Base-by-base conservation (phyloP, 1,140 invertebrate genomes). In the Sminthurides bifidus region DNA sequence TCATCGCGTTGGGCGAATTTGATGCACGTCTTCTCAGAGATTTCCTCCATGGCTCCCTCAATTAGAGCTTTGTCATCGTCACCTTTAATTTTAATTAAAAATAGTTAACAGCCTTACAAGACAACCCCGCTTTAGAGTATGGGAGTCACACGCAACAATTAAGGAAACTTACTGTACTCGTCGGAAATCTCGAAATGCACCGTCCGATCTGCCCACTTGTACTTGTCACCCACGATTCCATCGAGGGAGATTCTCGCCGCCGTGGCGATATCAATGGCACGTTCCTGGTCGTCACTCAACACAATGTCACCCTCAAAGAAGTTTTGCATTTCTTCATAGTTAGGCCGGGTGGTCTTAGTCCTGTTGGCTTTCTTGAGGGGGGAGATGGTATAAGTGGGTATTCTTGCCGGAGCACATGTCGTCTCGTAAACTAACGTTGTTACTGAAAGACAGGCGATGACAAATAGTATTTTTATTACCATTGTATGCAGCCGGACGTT, bases 11-110 rank as follows among this genome's bases (percentile, higher is more conserved):
- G 73, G 6, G 73, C 72, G 55, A 82, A 82, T 52, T 68, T 69
- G n/a, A 82, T 65, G 62, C 80, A 82, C 0, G 79, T 81, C 51
- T 71, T 74, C 8, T 72, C 59, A 17, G 79, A 74, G 40, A 76
- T 77, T 37, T 79, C 76, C 2, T 75, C 58, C 29, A 80, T 70
- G 0, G 75, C 76, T 0, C 58, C 65, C 24, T 69, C 60, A 50
- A 77, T 77, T 8, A 68, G 49, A 10, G 67, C 52, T 2, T 74
- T 70, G 54, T 79, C 69, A 2, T 74, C 72, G 10, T 15, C 10
- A 24, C 6, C 56, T 58, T 19, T 19, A 21, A n/a, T 45, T 45
- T 54, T 45, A 31, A 1, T 5, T 21, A 54, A 45, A 30, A 52
- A 5, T 27, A 43, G 8, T 41, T 19, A 41, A 41, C 6, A 41